These are phyloP conservation scores for Pyxicephalus adspersus DNA, from an alignment of 2,113 vertebrate genomes.

Conservation along the genomic window DNA sequence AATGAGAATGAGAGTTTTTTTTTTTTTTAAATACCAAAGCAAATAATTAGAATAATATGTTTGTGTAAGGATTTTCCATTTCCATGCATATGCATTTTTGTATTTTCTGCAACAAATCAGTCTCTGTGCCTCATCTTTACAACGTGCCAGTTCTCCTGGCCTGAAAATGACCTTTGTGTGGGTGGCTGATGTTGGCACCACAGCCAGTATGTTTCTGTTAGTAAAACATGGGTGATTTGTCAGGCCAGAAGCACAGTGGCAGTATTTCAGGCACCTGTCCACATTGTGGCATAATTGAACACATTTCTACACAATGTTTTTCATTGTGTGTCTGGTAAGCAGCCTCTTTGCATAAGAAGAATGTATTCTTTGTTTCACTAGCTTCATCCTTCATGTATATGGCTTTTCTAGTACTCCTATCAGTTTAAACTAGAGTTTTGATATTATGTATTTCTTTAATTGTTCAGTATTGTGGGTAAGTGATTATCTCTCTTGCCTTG, in stretches of 20 bases:
- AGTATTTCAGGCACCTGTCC: conserved; percentile 46
- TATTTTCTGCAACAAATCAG: background rate
- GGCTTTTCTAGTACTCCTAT: background rate
- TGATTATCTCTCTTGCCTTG: too few relatives aligned
- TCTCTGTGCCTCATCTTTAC: background rate
- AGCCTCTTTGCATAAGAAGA: conserved; percentile 11
- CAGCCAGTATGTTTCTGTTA: background rate
- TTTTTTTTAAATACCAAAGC: too few relatives aligned
- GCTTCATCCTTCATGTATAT: background rate
- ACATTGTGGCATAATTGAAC: conserved; percentile 4
- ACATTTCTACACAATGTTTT: conserved; percentile 12
- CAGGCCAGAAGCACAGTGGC: background rate
- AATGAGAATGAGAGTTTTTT: too few relatives aligned
- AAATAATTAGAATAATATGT: too few relatives aligned
- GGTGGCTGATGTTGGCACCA: conserved; percentile 27
- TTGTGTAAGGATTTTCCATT: too few relatives aligned
- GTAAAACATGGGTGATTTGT: conserved; percentile 30
- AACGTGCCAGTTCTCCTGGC: conserved; percentile 8
- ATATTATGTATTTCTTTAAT: too few relatives aligned
- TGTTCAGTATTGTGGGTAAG: too few relatives aligned
- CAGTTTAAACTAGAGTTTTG: too few relatives aligned
- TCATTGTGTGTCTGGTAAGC: background rate
- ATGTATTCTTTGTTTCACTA: conserved; percentile 29
- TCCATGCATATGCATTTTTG: too few relatives aligned
- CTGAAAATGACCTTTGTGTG: conserved; percentile 9